Evolutionary conservation across 2,888 invertebrate species (phyloP), one percentile per base, ranked within the genome.

Genomic region (Zaprionus lineosus): DNA sequence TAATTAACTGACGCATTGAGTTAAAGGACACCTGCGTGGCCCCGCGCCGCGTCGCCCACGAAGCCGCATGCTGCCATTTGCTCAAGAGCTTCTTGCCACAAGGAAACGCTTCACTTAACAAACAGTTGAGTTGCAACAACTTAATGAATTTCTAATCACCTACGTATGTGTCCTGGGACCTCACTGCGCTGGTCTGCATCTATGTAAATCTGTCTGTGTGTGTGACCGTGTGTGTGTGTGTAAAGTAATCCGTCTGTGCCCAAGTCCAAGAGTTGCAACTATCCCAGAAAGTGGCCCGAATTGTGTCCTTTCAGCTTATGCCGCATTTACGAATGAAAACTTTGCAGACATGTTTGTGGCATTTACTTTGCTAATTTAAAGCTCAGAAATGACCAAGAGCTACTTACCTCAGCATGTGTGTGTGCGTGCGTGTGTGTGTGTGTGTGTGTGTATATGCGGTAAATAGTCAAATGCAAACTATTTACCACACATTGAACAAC

Each of bases 401-500:
- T 55, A 47, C 33, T 59, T 51, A 60, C 57, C 33, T 55, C 43
- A 31, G 31, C 24, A 16, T 21, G 15, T 28, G 28, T 21, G 15
- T 19, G 12, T 11, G 9, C 16, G 28, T 36, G 21, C 31, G 7
- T 16, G 9, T 31, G 12, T 41, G 33, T 6, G 41, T 18, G 11
- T 15, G 40, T 16, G 18, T 26, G 21, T 21, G 19, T 33, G 9
- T 36, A 29, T n/a, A 34, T 59, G 44, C 37, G 79, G 79, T 64
- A 79, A 85, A 85, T 67, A 83, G 81, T 84, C 81, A 59, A 84
- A 75, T 52, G 53, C 39, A 53, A 67, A 60, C 74, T 69, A 67
- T 73, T 73, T 73, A 40, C 75, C 86, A 72, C 76, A 84, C 68
- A 85, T 86, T 68, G 69, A 68, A 77, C 79, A 78, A 74, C 53